Evolutionary conservation across 1,140 invertebrate species (phyloP).

Genomic region (Drosophila parvula): DNA sequence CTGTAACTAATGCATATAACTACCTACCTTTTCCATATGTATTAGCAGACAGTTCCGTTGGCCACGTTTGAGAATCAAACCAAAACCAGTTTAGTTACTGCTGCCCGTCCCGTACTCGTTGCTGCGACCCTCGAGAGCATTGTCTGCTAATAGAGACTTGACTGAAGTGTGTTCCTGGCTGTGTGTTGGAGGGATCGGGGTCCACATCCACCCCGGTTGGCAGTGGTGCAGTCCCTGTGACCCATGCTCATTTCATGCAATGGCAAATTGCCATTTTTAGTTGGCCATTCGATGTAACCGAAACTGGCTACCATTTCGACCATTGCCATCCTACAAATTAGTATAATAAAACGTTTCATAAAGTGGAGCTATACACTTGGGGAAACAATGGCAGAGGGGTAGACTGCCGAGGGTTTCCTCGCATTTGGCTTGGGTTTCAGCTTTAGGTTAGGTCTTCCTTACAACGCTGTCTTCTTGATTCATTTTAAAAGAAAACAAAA

Average conservation of each 20-base stretch:
- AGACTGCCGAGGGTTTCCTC: constrained; percentile 14
- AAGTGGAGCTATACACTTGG: constrained; percentile 56
- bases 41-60: constrained; percentile 49
- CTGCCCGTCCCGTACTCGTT: background rate
- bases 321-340: constrained; percentile 81
- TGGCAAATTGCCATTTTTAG: constrained; percentile 83
- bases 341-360: constrained; percentile 84
- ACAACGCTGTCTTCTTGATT: background rate
- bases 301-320: constrained; percentile 72
- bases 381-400: constrained; percentile 22
- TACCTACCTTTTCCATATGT: constrained; percentile 67
- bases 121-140: constrained; percentile 49
- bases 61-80: constrained; percentile 44
- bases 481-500: background rate
- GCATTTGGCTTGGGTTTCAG: constrained; percentile 43
- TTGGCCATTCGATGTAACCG: constrained; percentile 80
- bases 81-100: constrained; percentile 17
- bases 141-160: constrained; percentile 83
- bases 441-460: constrained; percentile 24
- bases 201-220: constrained; percentile 19
- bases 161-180: constrained; percentile 60
- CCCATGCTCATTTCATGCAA: constrained; percentile 55
- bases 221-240: constrained; percentile 18
- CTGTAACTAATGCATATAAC: constrained; percentile 33
- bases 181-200: constrained; percentile 2